A percentile compares a stretch with the other conserved stretches of the same genome.
phyloP scores from a whole-genome alignment of 2,888 invertebrate genomes.

The Diaperis boleti region DNA sequence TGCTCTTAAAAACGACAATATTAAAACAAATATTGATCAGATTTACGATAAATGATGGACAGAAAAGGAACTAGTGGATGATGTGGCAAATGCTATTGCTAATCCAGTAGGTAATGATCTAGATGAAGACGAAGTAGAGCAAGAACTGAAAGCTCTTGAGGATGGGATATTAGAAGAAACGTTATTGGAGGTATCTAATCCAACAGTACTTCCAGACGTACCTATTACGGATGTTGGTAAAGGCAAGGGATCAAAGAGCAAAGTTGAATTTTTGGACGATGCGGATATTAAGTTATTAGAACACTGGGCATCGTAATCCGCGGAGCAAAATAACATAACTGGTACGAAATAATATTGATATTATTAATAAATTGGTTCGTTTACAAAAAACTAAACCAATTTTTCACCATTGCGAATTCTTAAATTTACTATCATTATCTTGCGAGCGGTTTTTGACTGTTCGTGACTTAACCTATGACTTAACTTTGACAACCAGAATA shows the following conservation, averaged over 20 bases:
- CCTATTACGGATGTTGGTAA: background rate
- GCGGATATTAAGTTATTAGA: background rate
- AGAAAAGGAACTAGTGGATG: constrained; percentile 1
- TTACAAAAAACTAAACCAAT: no score
- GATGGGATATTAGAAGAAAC: background rate
- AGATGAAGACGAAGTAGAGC: background rate
- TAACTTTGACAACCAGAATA: no score
- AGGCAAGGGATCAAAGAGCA: background rate
- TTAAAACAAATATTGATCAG: background rate
- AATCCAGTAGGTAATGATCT: background rate
- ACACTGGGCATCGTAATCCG: constrained; percentile 5
- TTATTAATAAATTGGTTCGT: no score
- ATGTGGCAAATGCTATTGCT: background rate
- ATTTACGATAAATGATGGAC: constrained; percentile 2
- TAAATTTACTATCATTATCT: no score
- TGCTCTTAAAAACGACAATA: background rate
- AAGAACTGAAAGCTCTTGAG: constrained; percentile 2
- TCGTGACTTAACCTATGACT: no score
- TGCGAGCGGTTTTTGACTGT: no score
- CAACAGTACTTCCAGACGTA: background rate
- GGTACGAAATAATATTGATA: no score
- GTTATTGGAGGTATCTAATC: background rate
- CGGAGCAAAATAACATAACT: background rate
- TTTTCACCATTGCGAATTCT: no score
- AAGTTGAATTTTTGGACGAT: background rate